phyloP scores from a whole-genome alignment of 2,888 invertebrate genomes.

The Coelopa pilipes region DNA sequence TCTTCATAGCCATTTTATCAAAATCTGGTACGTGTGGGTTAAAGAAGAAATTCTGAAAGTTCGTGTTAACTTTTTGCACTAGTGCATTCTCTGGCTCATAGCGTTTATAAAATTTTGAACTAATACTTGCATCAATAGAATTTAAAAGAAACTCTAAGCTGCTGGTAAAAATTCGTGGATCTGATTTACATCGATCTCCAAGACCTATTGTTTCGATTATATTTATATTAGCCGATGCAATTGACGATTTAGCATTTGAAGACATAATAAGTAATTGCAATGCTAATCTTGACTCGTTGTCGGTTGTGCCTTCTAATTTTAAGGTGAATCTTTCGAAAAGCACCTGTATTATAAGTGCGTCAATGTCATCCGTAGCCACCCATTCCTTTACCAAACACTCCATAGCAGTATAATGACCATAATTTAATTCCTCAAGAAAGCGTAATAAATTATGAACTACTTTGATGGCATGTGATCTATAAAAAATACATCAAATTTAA shows the following conservation, averaged over 20 bases:
- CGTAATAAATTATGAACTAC: constrained; percentile 73
- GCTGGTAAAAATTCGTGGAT: constrained; percentile 62
- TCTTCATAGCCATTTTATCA: constrained; percentile 68
- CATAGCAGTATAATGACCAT: constrained; percentile 73
- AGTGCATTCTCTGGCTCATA: constrained; percentile 55
- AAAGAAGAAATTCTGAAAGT: constrained; percentile 68
- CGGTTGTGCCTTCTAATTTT: constrained; percentile 76
- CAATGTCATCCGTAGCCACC: constrained; percentile 71
- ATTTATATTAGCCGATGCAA: constrained; percentile 76
- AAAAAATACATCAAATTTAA: constrained; percentile 36
- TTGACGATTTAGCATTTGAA: constrained; percentile 72
- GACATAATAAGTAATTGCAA: constrained; percentile 83
- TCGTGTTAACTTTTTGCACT: constrained; percentile 61
- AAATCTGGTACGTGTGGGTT: constrained; percentile 68
- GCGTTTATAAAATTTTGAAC: constrained; percentile 62
- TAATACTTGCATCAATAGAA: constrained; percentile 58
- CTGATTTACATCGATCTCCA: constrained; percentile 64
- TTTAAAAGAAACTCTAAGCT: constrained; percentile 62
- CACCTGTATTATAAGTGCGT: constrained; percentile 72
- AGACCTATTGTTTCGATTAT: constrained; percentile 80
- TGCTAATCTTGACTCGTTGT: constrained; percentile 79
- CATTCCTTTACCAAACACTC: constrained; percentile 74
- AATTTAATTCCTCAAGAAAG: constrained; percentile 69
- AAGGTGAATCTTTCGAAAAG: constrained; percentile 87
- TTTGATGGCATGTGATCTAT: constrained; percentile 68